Conservation (phyloP, 2,888 invertebrate genomes). For the Ypsolopha sequella region DNA sequence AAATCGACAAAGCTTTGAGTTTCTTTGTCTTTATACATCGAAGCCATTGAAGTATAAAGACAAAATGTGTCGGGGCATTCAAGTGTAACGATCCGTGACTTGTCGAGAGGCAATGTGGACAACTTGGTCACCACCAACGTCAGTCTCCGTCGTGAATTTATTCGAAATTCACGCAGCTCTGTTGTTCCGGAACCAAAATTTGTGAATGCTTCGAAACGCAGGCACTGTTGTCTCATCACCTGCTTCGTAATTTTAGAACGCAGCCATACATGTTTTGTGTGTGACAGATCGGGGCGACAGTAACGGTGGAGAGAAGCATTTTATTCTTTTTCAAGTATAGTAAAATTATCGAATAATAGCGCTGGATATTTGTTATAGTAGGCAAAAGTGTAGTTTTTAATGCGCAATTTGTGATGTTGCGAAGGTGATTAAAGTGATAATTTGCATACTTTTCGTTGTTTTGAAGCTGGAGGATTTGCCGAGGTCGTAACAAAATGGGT, state of each 20-base stretch:
- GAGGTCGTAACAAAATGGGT: constrained; percentile 47
- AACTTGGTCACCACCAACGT: background rate
- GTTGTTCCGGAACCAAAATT: background rate
- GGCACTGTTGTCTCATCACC: background rate
- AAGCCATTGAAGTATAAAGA: background rate
- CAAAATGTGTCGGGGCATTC: constrained; percentile 2
- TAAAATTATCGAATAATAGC: too few relatives aligned
- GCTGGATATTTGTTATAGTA: too few relatives aligned
- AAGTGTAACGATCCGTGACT: background rate
- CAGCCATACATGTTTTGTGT: background rate
- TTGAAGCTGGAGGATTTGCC: constrained; percentile 14
- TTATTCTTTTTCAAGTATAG: background rate
- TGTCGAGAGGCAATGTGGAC: background rate
- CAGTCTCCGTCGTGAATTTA: too few relatives aligned
- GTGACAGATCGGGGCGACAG: background rate
- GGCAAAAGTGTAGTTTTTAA: constrained; percentile 2
- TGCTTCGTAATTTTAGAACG: background rate
- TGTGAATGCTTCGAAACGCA: background rate
- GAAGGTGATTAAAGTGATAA: constrained; percentile 23
- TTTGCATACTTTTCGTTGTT: constrained; percentile 16
- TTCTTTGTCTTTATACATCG: background rate
- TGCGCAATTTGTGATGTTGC: constrained; percentile 42
- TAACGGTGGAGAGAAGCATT: background rate
- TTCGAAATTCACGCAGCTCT: too few relatives aligned
- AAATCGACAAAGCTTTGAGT: too few relatives aligned